phyloP scores from a whole-genome alignment of 1,140 invertebrate genomes.

The Bombus picipes region DNA sequence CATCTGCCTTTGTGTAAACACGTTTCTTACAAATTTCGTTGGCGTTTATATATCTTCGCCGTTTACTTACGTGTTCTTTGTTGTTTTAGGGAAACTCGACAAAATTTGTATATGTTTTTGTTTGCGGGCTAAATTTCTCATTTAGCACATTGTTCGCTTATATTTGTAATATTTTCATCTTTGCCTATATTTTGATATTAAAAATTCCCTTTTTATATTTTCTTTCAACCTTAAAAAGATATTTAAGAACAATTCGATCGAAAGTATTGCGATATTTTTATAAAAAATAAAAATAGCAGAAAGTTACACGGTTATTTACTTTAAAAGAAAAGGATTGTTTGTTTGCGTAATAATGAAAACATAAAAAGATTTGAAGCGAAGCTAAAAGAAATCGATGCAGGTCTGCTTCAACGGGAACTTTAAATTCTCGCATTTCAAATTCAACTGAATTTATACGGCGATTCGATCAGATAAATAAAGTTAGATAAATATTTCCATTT shows the following conservation, averaged over 20 bases:
- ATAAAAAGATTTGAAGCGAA: not conserved
- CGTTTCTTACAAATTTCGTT: too few relatives aligned
- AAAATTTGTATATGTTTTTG: too few relatives aligned
- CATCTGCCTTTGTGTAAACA: too few relatives aligned
- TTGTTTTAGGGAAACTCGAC: too few relatives aligned
- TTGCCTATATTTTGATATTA: too few relatives aligned
- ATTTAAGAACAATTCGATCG: too few relatives aligned
- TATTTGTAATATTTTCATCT: not conserved
- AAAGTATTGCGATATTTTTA: not conserved
- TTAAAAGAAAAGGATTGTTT: not conserved
- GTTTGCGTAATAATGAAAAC: not conserved
- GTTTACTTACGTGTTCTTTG: too few relatives aligned
- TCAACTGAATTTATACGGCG: not conserved
- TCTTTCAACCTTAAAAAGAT: too few relatives aligned
- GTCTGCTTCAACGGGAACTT: not conserved
- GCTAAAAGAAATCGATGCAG: constrained; percentile 7
- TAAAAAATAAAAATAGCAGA: not conserved
- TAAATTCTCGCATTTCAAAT: not conserved
- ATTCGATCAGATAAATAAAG: constrained; percentile 1
- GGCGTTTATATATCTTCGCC: too few relatives aligned
- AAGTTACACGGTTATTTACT: not conserved
- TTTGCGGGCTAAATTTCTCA: not conserved
- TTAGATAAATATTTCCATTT: constrained; percentile 16
- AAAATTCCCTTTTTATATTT: too few relatives aligned
- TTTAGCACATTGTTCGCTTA: not conserved